These are phyloP conservation scores for Tetragonisca angustula DNA, from an alignment of 2,888 invertebrate genomes.

Conservation along the genomic window DNA sequence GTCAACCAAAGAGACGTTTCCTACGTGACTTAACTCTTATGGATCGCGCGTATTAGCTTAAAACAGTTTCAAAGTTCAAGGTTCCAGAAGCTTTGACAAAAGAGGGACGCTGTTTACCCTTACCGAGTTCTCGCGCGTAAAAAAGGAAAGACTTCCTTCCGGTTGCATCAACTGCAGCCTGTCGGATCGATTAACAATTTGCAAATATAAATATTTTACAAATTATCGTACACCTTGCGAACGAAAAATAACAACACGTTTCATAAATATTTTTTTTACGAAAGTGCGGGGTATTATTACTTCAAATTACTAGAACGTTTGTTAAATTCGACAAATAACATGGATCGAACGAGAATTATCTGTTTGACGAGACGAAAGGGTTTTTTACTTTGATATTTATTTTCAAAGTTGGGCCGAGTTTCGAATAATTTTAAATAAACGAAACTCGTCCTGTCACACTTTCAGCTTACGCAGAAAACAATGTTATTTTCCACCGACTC, in stretches of 20 bases:
- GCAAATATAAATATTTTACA: too few relatives aligned
- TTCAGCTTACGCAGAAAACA: neutral
- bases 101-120: neutral
- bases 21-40: neutral
- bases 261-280: neutral
- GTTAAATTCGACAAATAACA: too few relatives aligned
- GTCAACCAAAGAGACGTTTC: neutral
- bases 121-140: neutral
- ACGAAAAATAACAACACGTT: neutral
- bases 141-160: neutral
- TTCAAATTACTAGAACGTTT: too few relatives aligned
- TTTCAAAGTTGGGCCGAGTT: too few relatives aligned
- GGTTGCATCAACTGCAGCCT: neutral
- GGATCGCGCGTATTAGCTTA: constrained; percentile 18
- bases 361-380: too few relatives aligned
- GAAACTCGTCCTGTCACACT: neutral
- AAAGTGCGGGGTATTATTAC: neutral
- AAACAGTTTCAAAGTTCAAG: constrained; percentile 5
- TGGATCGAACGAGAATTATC: too few relatives aligned
- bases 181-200: too few relatives aligned
- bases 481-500: neutral
- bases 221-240: neutral
- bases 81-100: neutral
- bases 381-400: too few relatives aligned
- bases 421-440: neutral